Evolutionary conservation across 2,113 vertebrate species (phyloP).

Genomic region (Setophaga coronata): DNA sequence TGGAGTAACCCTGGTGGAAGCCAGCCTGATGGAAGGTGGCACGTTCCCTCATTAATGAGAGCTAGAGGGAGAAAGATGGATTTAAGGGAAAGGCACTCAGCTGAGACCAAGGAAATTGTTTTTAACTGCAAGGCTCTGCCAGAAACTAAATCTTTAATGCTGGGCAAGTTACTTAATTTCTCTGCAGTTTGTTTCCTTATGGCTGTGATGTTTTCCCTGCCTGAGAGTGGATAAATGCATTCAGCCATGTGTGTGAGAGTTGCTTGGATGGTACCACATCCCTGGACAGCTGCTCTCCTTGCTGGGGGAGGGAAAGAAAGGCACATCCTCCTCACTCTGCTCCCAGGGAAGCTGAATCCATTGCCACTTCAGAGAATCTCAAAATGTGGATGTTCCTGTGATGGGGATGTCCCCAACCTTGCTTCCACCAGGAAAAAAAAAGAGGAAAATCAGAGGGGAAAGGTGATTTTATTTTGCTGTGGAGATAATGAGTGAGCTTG

Average conservation of each 20-base stretch:
- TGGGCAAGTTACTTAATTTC: background rate
- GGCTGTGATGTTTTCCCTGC: background rate
- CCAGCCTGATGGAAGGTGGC: background rate
- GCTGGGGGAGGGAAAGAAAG: background rate
- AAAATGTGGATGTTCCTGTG: background rate
- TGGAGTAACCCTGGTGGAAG: background rate
- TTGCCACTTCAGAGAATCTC: background rate
- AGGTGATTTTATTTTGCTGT: background rate
- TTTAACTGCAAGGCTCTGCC: background rate
- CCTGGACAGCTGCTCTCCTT: background rate
- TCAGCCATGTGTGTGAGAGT: background rate
- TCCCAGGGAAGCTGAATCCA: background rate
- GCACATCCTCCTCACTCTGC: fast-evolving
- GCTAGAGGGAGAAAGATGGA: background rate
- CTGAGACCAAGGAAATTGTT: background rate
- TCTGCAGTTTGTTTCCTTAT: background rate
- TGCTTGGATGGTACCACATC: background rate
- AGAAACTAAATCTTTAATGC: background rate
- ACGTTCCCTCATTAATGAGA: background rate
- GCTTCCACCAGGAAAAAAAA: background rate
- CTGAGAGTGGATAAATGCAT: background rate
- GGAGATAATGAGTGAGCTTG: background rate
- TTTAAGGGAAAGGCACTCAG: background rate
- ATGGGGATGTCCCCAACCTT: background rate
- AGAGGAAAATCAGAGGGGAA: background rate